phyloP scores from a whole-genome alignment of 2,797 vertebrate genomes.

The Coendou prehensilis region DNA sequence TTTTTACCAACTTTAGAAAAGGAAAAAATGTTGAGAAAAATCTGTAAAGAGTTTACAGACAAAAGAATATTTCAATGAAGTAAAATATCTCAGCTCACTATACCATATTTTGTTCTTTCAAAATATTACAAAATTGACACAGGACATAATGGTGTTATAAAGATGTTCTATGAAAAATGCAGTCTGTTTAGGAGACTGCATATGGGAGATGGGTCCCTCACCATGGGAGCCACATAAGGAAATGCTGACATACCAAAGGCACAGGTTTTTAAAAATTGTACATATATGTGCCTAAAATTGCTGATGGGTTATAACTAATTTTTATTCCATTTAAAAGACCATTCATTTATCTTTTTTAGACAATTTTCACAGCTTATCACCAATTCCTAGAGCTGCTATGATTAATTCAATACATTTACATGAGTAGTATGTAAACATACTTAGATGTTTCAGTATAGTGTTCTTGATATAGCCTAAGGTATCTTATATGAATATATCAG shows the following conservation, averaged over 20 bases:
- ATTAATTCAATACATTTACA: constrained; percentile 67
- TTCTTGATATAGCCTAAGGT: constrained; percentile 40
- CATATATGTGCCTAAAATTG: not conserved
- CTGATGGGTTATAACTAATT: constrained; percentile 50
- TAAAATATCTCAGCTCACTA: constrained; percentile 75
- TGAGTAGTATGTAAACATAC: constrained; percentile 43
- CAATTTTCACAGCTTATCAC: constrained; percentile 63
- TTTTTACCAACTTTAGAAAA: constrained; percentile 72
- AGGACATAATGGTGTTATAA: constrained; percentile 62
- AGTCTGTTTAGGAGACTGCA: constrained; percentile 59
- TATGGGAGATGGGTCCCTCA: not conserved
- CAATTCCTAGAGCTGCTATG: constrained; percentile 33
- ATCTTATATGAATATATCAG: constrained; percentile 26
- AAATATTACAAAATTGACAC: constrained; percentile 80
- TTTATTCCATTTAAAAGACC: constrained; percentile 58
- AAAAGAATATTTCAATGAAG: constrained; percentile 72
- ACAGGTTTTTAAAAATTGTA: constrained; percentile 14
- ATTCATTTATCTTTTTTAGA: constrained; percentile 33
- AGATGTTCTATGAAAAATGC: constrained; percentile 69
- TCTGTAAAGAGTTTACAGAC: constrained; percentile 77
- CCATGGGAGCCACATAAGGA: constrained; percentile 4
- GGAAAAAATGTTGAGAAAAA: constrained; percentile 75
- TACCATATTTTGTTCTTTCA: constrained; percentile 78
- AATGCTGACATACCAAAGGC: not conserved
- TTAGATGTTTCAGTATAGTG: constrained; percentile 32